A percentile compares a stretch with the other conserved stretches of the same genome.
Evolutionary conservation across 2,888 invertebrate genomes (phyloP).

Genomic region (Dryococelus australis): DNA sequence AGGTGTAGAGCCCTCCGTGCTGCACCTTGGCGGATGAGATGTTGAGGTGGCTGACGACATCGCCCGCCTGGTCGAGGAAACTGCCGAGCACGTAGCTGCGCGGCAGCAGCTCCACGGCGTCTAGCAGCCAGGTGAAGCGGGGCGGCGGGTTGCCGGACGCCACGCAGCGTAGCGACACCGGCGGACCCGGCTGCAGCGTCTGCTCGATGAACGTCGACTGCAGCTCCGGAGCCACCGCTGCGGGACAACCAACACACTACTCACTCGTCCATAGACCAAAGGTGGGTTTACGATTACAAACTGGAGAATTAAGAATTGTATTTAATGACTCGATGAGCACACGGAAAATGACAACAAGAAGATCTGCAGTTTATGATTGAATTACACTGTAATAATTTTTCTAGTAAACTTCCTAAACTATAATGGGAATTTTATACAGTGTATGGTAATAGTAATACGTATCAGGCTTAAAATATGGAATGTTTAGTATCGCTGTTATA

Average conservation of each 20-base stretch:
- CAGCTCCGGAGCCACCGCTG: conserved; percentile 82
- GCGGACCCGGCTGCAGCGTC: conserved; percentile 60
- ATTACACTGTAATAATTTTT: no score
- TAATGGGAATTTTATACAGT: no score
- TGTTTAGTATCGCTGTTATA: no score
- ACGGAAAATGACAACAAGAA: no score
- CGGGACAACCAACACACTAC: conserved; percentile 46
- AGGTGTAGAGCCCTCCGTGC: conserved; percentile 87
- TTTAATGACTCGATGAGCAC: no score
- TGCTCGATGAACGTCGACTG: conserved; percentile 83
- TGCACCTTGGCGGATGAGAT: conserved; percentile 78
- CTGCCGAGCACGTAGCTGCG: conserved; percentile 53
- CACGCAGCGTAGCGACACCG: conserved; percentile 82
- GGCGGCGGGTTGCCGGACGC: conserved; percentile 89
- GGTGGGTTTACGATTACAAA: no score
- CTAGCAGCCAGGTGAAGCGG: conserved; percentile 78
- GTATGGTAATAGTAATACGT: no score
- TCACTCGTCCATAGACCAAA: no score
- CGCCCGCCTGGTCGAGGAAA: conserved; percentile 57
- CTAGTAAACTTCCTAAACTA: no score
- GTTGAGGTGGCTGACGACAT: conserved; percentile 84
- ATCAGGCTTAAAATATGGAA: no score
- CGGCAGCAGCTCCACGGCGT: conserved; percentile 60
- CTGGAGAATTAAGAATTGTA: no score
- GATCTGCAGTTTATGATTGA: no score